A percentile compares a stretch with the other conserved stretches of the same genome.
Conservation (phyloP, 2,888 invertebrate genomes). For the Trichopria drosophilae region DNA sequence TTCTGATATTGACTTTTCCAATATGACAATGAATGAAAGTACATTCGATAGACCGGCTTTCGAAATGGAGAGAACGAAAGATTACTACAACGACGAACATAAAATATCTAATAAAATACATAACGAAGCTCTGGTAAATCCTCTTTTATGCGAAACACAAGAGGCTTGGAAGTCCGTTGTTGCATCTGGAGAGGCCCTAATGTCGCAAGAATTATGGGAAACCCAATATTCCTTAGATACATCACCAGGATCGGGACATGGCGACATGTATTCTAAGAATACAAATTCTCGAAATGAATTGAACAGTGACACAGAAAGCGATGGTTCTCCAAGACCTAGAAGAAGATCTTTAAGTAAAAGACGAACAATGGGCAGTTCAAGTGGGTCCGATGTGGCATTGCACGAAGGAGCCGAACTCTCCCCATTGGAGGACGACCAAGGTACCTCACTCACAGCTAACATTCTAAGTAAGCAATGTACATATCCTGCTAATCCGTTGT, state of each 20-base stretch:
- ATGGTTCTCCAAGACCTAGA: slow-evolving; percentile 50
- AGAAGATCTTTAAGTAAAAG: slow-evolving; percentile 53
- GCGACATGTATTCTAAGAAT: slow-evolving; percentile 48
- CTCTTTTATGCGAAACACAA: slow-evolving; percentile 39
- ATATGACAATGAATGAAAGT: no score
- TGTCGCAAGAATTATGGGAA: slow-evolving; percentile 51
- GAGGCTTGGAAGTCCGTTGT: slow-evolving; percentile 45
- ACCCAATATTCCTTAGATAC: slow-evolving; percentile 50
- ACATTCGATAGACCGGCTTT: no score
- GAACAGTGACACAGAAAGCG: slow-evolving; percentile 56
- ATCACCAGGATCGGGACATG: slow-evolving; percentile 54
- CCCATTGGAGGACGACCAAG: slow-evolving; percentile 65
- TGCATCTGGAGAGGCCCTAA: slow-evolving; percentile 33
- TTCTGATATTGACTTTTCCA: no score
- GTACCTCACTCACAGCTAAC: slow-evolving; percentile 61
- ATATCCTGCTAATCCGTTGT: slow-evolving; percentile 49
- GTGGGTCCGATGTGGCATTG: slow-evolving; percentile 67
- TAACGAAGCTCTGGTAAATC: no score
- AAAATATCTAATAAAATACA: no score
- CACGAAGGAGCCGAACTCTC: slow-evolving; percentile 68
- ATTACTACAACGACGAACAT: no score
- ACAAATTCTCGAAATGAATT: slow-evolving; percentile 49
- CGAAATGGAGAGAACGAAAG: no score
- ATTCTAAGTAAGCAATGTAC: slow-evolving; percentile 58
- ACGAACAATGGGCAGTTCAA: slow-evolving; percentile 65